phyloP scores from a whole-genome alignment of 1,140 invertebrate genomes.

The Rhagoletis zephyria region DNA sequence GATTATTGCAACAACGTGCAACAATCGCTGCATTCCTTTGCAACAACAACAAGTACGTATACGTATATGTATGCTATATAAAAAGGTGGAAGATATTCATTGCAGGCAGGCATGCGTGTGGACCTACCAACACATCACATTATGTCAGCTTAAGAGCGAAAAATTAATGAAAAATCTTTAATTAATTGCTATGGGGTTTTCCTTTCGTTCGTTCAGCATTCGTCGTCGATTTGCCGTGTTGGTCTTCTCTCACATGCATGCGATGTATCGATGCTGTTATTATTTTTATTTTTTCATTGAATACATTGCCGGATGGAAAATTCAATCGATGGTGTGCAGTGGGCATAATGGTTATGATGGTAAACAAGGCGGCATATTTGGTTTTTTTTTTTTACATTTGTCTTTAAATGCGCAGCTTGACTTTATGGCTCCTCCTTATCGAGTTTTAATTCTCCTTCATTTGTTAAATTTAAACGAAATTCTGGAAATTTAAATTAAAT shows the following conservation, averaged over 20 bases:
- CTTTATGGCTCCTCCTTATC: neutral
- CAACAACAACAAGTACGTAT: neutral
- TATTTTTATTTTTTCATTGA: neutral
- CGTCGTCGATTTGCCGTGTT: conserved; percentile 21
- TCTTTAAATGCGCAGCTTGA: neutral
- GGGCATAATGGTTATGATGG: neutral
- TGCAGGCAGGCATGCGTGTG: neutral
- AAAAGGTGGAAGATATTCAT: neutral
- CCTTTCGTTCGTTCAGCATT: neutral
- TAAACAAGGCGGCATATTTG: neutral
- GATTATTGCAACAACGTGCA: conserved; percentile 7
- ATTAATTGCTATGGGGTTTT: conserved; percentile 50
- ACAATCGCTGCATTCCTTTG: conserved; percentile 8
- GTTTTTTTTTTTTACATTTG: neutral
- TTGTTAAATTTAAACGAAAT: too few species aligned
- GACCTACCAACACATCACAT: conserved; percentile 25
- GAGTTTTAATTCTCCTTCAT: neutral
- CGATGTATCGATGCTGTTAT: neutral
- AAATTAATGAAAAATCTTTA: conserved; percentile 50
- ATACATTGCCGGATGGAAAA: neutral
- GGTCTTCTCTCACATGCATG: neutral
- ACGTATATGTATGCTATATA: too few species aligned
- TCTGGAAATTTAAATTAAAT: too few species aligned
- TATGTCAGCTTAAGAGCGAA: conserved; percentile 47
- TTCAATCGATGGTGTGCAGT: neutral